Percentiles rank a stretch among this genome's conserved stretches.
Conservation (phyloP, 2,113 vertebrate species). For the Gallinago undulata region DNA sequence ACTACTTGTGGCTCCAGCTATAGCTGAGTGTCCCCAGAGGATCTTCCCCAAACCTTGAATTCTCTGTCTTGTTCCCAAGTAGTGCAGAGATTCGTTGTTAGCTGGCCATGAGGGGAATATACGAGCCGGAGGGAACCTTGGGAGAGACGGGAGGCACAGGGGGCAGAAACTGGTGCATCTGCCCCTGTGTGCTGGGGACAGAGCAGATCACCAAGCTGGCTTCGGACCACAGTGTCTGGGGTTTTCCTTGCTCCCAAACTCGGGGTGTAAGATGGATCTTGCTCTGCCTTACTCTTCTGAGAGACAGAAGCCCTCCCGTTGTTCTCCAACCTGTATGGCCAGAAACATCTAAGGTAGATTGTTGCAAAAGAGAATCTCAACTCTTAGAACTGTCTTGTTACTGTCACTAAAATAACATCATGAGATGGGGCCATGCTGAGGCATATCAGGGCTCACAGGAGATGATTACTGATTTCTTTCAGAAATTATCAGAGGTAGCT, state of each 20-base stretch:
- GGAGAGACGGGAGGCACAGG: neutral
- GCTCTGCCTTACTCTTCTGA: neutral
- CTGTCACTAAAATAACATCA: neutral
- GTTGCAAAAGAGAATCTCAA: neutral
- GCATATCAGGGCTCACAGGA: neutral
- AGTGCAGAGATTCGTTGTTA: accelerated
- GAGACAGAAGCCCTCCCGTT: neutral
- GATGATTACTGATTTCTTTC: neutral
- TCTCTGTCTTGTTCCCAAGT: neutral
- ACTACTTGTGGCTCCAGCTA: neutral
- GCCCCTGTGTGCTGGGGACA: neutral
- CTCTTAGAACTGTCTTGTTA: neutral
- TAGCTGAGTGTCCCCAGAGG: neutral
- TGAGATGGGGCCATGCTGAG: neutral
- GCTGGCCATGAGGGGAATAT: neutral
- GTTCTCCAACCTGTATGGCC: neutral
- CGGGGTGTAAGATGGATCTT: accelerated
- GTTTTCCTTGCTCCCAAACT: neutral
- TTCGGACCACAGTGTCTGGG: accelerated
- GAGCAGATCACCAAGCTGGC: neutral
- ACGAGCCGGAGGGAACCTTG: accelerated
- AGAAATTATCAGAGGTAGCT: neutral
- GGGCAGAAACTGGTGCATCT: neutral
- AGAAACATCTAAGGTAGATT: neutral
- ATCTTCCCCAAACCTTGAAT: neutral